These are phyloP conservation scores for Phortica variegata DNA, from an alignment of 1,140 invertebrate genomes.

Conservation along the genomic window DNA sequence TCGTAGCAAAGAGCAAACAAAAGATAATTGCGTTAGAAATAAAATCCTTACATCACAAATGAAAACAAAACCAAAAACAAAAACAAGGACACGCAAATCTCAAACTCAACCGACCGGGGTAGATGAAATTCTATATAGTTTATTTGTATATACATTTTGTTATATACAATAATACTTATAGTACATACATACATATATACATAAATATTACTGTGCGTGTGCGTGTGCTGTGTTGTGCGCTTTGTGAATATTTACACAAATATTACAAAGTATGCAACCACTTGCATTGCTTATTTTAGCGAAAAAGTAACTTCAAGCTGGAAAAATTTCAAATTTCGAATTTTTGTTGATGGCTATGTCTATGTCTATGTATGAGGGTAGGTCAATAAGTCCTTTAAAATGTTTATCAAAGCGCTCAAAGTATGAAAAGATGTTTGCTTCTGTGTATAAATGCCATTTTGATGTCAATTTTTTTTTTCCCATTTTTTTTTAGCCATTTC, in stretches of 20 bases:
- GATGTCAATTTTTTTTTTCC: no score
- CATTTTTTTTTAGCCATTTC: no score
- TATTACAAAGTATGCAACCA: slow-evolving; percentile 45
- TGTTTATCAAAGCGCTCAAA: no score
- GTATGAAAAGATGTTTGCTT: no score
- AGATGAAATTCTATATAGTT: not conserved
- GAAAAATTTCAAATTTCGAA: no score
- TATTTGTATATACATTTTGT: not conserved
- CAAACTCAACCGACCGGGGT: not conserved
- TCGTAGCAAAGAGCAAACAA: no score
- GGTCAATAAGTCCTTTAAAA: no score
- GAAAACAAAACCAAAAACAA: not conserved
- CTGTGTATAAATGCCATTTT: no score
- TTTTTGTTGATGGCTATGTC: slow-evolving; percentile 19
- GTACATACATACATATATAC: slow-evolving; percentile 10
- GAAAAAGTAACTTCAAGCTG: no score
- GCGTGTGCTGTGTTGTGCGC: not conserved
- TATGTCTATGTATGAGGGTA: no score
- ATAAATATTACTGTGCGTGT: slow-evolving; percentile 6
- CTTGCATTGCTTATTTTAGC: slow-evolving; percentile 51
- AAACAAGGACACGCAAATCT: not conserved
- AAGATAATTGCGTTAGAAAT: slow-evolving; percentile 21
- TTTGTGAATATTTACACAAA: slow-evolving; percentile 22
- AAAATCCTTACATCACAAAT: not conserved
- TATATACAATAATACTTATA: not conserved